phyloP scores from a whole-genome alignment of 2,113 vertebrate species.

The Pseudopipra pipra region DNA sequence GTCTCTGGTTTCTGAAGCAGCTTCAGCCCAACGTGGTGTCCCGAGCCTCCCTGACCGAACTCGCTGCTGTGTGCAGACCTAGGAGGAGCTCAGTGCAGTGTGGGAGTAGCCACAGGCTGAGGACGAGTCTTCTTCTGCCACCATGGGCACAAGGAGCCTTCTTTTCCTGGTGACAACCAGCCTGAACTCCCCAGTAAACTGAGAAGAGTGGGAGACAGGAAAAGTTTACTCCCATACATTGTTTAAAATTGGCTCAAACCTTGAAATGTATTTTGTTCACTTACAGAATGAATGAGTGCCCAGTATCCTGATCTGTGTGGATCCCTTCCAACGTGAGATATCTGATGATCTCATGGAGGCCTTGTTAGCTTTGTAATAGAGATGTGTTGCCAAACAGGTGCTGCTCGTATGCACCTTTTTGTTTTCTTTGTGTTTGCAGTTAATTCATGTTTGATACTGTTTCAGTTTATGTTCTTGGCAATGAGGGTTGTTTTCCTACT shows the following conservation, averaged over 20 bases:
- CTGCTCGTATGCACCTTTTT: neutral
- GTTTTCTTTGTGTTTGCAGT: neutral
- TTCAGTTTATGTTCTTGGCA: neutral
- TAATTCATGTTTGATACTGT: neutral
- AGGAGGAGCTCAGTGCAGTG: neutral
- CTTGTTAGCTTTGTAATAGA: neutral
- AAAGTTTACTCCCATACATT: rapidly evolving
- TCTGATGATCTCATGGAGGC: neutral
- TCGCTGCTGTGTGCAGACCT: rapidly evolving
- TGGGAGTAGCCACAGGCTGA: neutral
- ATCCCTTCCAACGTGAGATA: neutral
- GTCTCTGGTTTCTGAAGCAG: neutral
- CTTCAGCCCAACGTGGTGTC: rapidly evolving
- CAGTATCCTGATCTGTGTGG: neutral
- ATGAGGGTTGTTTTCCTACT: neutral
- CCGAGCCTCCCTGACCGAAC: neutral
- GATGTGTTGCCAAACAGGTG: neutral
- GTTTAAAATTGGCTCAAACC: neutral
- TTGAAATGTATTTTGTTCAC: neutral
- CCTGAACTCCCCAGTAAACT: neutral
- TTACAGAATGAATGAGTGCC: neutral
- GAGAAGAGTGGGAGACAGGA: neutral
- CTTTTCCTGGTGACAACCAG: neutral
- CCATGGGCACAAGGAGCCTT: rapidly evolving
- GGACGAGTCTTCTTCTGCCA: neutral